Percentiles rank a stretch among this genome's conserved stretches.
phyloP scores from a whole-genome alignment of 2,113 vertebrate genomes.

The Ochotona princeps region DNA sequence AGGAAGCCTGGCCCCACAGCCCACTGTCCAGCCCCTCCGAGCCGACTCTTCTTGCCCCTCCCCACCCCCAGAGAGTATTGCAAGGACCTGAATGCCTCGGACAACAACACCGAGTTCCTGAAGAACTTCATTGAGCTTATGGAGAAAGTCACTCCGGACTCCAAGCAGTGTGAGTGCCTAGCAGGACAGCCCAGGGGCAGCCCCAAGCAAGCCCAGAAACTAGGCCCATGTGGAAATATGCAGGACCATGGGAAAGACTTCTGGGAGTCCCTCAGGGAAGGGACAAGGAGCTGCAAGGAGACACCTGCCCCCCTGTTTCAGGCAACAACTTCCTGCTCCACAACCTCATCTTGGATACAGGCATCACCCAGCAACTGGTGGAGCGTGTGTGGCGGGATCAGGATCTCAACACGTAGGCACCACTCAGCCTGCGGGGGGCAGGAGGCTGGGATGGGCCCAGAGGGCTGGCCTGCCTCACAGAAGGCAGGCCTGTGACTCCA shows the following conservation, averaged over 20 bases:
- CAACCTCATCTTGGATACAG: slow-evolving; percentile 97
- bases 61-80: slow-evolving; percentile 96
- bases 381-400: slow-evolving; percentile 97
- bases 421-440: slow-evolving; percentile 10
- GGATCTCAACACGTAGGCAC: slow-evolving; percentile 95
- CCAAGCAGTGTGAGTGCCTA: slow-evolving; percentile 95
- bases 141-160: slow-evolving; percentile 99
- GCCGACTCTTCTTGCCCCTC: slow-evolving; percentile 67
- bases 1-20: slow-evolving; percentile 20
- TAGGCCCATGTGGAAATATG: not conserved
- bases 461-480: not conserved
- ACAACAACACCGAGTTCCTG: slow-evolving; percentile 99
- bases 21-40: slow-evolving; percentile 36
- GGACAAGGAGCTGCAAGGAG: not conserved
- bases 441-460: slow-evolving; percentile 22
- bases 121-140: slow-evolving; percentile 99
- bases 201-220: not conserved
- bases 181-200: not conserved
- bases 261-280: not conserved
- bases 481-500: slow-evolving; percentile 15
- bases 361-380: slow-evolving; percentile 96
- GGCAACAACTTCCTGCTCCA: slow-evolving; percentile 98
- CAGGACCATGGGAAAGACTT: not conserved
- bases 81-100: slow-evolving; percentile 97
- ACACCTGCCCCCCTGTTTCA: slow-evolving; percentile 32